Evolutionary conservation across 2,113 vertebrate species (phyloP), one percentile per base, ranked within the genome.

Genomic region (Plectropomus leopardus): DNA sequence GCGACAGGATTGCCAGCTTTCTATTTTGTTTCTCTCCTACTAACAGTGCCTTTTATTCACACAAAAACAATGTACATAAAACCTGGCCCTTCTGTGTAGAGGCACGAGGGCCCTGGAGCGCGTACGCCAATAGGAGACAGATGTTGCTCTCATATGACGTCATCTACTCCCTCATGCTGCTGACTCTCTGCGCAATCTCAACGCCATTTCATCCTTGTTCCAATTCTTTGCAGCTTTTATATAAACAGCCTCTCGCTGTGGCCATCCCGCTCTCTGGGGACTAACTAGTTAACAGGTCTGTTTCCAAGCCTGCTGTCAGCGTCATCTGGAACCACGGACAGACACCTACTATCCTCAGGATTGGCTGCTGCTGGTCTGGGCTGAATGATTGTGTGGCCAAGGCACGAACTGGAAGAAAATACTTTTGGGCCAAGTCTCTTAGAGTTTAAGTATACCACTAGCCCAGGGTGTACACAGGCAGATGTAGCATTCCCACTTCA

Each of bases 61-160:
- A 66, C 7, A 32, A 66, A 72, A 72, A 80, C 54, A 51, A 77
- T 67, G 40, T 44, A 14, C 1, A 28, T 50, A 66, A 73, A 88
- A 78, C 28, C 26, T 67, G 61, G 72, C 28, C 32, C 23, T 58
- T 71, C 45, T 68, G 55, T 65, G 73, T 30, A 8, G 32, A 53
- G 67, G 60, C 36, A 47, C 57, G 30, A 40, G 75, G 53, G 44
- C 54, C 47, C 70, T 57, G 72, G 42, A 76, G 58, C 71, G 17
- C 67, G 72, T 54, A 75, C 48, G 80, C 47, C 89, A 92, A 91
- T 91, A 45, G 86, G 80, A 93, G 78, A 88, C 92, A 93, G 92
- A 93, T 92, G 92, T 89, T 88, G 80, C 77, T 64, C 53, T 65
- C n/a, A 11, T 40, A 88, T 88, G 88, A 90, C 68, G 47, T 92